A percentile compares a stretch with the other conserved stretches of the same genome.
These are phyloP conservation scores for Litocranius walleri DNA, from an alignment of 2,113 vertebrate genomes.

Conservation along the genomic window DNA sequence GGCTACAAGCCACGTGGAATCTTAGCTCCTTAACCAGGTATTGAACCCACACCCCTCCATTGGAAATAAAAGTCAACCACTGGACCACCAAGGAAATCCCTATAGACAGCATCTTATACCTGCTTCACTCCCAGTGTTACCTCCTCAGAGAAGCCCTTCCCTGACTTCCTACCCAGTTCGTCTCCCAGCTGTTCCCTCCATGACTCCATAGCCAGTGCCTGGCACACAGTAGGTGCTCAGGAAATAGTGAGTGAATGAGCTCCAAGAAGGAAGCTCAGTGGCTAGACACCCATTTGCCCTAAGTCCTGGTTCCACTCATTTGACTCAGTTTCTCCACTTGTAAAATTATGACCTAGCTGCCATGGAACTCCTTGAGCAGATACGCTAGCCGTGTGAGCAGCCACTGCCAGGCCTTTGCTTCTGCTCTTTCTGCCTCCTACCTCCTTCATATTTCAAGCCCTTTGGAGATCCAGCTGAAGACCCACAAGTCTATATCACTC, in stretches of 20 bases:
- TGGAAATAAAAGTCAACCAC: not conserved
- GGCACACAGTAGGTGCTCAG: not conserved
- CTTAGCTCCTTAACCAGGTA: not conserved
- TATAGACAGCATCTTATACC: not conserved
- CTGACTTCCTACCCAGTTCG: not conserved
- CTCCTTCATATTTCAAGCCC: not conserved
- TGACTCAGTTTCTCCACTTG: not conserved
- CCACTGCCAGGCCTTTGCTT: not conserved
- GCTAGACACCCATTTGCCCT: not conserved
- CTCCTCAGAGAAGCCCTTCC: not conserved
- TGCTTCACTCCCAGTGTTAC: not conserved
- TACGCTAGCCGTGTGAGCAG: not conserved
- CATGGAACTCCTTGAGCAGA: not conserved
- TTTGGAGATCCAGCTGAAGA: not conserved
- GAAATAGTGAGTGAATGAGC: not conserved
- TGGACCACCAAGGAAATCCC: not conserved
- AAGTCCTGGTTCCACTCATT: not conserved
- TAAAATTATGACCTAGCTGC: not conserved
- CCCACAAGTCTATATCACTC: accelerated
- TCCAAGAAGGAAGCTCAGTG: not conserved
- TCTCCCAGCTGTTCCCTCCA: not conserved
- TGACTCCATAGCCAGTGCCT: accelerated
- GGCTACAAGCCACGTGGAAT: not conserved
- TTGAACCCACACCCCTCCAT: not conserved
- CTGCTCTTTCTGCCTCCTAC: not conserved